Evolutionary conservation across 2,888 invertebrate species (phyloP), one percentile per base, ranked within the genome.

Genomic region (Mythimna albipuncta): DNA sequence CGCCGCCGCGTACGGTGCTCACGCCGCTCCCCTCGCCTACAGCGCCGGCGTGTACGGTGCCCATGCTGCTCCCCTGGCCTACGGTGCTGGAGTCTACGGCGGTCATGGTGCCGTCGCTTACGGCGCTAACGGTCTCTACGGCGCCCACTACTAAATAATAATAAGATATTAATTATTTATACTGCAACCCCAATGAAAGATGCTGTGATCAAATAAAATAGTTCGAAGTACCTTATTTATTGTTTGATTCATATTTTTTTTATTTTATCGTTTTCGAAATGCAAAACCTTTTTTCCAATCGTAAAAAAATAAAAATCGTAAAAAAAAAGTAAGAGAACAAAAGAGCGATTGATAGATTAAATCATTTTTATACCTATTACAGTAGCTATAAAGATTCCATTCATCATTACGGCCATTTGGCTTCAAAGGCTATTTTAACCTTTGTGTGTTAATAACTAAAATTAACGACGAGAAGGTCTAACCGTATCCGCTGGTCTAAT

Each of bases 41-140:
- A 47, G 6, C 47, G 47, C 47, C 6, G 47, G 47, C 1, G 52
- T 52, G 19, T 80, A 83, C 69, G 86, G 86, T 70, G 87, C 90
- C 16, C 63, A 91, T 74, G 93, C 91, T 72, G 92, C 93, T 79
- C 90, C 93, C 35, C 54, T 82, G 13, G 88, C 59, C 13, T 44
- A 44, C 44, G 4, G 13, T 13, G 44, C 77, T 5, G 63, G 55
- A n/a, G 41, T 47, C 38, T 80, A 83, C 69, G 86, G 85, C 69
- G 86, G 68, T 44, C 54, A 86, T 69, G 73, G 85, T 19, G 84
- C 83, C 63, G 54, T 74, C 54, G 64, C 58, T 35, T 79, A 82
- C 69, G 86, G 86, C 65, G 86, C 71, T 67, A 69, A 75, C 19
- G 79, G 82, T 35, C 91, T 72, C 62, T 82, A 81, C 38, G 74